phyloP scores from a whole-genome alignment of 2,797 vertebrate species.

The Sebastes matsubarae region DNA sequence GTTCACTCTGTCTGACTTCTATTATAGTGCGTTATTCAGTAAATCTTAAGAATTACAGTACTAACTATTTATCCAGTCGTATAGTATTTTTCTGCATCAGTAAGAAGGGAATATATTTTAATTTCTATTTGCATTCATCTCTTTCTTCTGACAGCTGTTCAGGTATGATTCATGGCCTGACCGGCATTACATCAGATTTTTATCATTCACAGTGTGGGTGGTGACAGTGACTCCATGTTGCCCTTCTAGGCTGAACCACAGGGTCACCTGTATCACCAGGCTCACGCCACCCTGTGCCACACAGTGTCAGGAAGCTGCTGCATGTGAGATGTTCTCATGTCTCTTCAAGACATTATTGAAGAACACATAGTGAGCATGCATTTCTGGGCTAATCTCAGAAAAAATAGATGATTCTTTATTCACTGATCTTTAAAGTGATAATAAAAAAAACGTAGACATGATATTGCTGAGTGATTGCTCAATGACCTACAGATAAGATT shows the following conservation, averaged over 20 bases:
- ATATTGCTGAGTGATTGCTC: background rate
- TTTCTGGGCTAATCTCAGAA: background rate
- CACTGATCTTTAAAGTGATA: background rate
- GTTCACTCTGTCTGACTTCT: background rate
- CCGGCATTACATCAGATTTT: conserved; percentile 19
- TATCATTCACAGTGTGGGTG: conserved; percentile 30
- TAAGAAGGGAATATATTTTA: background rate
- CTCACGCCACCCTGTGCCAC: conserved; percentile 9
- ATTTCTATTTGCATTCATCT: background rate
- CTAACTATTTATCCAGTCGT: background rate
- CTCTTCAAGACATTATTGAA: background rate
- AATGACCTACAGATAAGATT: conserved; percentile 13
- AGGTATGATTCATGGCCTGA: background rate
- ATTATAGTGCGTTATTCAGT: background rate
- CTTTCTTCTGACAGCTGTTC: background rate
- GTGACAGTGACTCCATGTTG: conserved; percentile 17
- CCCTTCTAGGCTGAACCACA: conserved; percentile 2
- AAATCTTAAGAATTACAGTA: background rate
- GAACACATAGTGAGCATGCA: background rate
- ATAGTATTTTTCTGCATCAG: background rate
- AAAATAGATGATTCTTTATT: background rate
- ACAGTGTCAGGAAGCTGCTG: background rate
- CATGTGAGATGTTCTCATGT: conserved; percentile 16
- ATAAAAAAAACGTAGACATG: background rate
- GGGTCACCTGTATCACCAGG: conserved; percentile 35